phyloP scores from a whole-genome alignment of 2,797 vertebrate species.

The Carapus acus region DNA sequence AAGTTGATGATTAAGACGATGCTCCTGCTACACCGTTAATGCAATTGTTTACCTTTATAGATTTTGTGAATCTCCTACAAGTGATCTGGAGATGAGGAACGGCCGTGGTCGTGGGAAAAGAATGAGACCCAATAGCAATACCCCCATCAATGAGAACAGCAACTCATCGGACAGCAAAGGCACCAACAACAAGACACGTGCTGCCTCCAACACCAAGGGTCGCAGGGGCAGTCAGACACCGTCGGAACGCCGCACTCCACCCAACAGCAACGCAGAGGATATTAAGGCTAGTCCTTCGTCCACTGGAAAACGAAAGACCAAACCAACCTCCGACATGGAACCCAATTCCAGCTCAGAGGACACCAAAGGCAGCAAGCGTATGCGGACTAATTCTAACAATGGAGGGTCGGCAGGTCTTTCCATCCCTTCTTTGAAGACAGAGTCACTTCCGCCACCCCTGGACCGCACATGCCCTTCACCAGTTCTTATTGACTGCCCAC shows the following conservation, averaged over 20 bases:
- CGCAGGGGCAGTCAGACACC: slow-evolving; percentile 95
- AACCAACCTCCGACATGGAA: slow-evolving; percentile 95
- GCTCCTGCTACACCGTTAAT: too few species aligned
- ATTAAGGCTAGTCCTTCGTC: slow-evolving; percentile 95
- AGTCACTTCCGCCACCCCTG: slow-evolving; percentile 74
- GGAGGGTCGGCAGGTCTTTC: slow-evolving; percentile 75
- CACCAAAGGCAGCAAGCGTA: slow-evolving; percentile 96
- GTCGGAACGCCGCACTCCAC: slow-evolving; percentile 88
- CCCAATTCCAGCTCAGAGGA: slow-evolving; percentile 98
- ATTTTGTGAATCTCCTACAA: slow-evolving; percentile 98
- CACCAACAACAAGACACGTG: slow-evolving; percentile 90
- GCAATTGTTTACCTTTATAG: slow-evolving; percentile 61
- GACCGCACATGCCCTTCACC: slow-evolving; percentile 95
- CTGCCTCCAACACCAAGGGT: slow-evolving; percentile 92
- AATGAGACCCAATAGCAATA: slow-evolving; percentile 94
- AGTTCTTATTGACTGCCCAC: slow-evolving; percentile 96
- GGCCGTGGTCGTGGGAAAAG: slow-evolving; percentile 96
- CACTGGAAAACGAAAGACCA: slow-evolving; percentile 89
- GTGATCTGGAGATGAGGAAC: slow-evolving; percentile 97
- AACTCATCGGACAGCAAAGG: slow-evolving; percentile 84
- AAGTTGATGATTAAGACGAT: too few species aligned
- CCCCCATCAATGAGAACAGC: slow-evolving; percentile 84
- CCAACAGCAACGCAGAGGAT: slow-evolving; percentile 82
- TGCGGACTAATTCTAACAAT: slow-evolving; percentile 92
- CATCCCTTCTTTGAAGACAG: slow-evolving; percentile 80